phyloP scores from a whole-genome alignment of 2,797 vertebrate species.

The Podarcis siculus region DNA sequence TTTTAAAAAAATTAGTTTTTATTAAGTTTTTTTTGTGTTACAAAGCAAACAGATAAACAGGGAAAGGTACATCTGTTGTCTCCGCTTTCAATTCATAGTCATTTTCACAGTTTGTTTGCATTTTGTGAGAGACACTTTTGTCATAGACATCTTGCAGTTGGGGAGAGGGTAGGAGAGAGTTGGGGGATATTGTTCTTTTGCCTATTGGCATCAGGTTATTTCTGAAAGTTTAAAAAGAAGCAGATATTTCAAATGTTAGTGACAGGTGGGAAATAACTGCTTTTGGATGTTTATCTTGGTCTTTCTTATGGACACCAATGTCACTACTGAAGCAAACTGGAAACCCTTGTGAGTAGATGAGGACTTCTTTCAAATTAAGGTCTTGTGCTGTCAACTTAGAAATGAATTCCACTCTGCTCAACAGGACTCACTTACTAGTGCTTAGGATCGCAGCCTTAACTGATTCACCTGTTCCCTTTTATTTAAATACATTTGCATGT shows the following conservation, averaged over 20 bases:
- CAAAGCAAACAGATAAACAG: too few species aligned
- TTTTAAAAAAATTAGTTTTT: background rate
- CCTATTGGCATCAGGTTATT: too few species aligned
- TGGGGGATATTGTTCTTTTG: too few species aligned
- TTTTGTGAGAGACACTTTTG: too few species aligned
- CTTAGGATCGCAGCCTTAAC: background rate
- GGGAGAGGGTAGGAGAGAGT: background rate
- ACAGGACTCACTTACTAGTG: too few species aligned
- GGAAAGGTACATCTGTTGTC: too few species aligned
- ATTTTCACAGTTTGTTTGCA: too few species aligned
- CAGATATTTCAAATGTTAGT: slow-evolving; percentile 32
- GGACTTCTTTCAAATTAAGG: background rate
- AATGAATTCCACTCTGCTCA: too few species aligned
- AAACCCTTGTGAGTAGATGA: background rate
- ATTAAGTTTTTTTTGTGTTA: background rate
- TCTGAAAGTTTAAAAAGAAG: slow-evolving; percentile 32
- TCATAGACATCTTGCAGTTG: background rate
- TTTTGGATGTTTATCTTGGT: slow-evolving; percentile 31
- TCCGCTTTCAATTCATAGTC: too few species aligned
- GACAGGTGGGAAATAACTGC: slow-evolving; percentile 16
- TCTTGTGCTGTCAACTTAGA: background rate
- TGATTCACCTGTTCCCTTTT: background rate
- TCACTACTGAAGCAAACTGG: slow-evolving; percentile 18
- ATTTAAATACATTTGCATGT: background rate
- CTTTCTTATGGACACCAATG: background rate